Evolutionary conservation across 2,888 invertebrate species (phyloP).

Genomic region (Euphydryas editha): DNA sequence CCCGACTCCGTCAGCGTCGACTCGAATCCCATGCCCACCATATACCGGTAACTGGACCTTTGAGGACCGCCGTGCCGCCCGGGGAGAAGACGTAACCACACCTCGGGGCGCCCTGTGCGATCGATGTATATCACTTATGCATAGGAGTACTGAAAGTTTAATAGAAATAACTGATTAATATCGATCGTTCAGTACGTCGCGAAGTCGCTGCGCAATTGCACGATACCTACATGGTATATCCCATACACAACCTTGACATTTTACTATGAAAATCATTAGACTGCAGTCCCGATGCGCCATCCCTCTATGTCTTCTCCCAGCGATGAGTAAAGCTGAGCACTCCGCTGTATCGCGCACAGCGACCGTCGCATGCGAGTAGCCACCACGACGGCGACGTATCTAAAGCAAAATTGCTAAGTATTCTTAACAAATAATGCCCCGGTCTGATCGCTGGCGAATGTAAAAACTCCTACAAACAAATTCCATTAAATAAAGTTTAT

Average conservation of each 20-base stretch:
- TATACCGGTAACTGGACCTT: conserved; percentile 90
- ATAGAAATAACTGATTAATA: conserved; percentile 29
- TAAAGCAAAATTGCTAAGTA: conserved; percentile 48
- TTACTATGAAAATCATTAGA: conserved; percentile 37
- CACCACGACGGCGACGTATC: conserved; percentile 58
- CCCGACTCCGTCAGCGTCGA: conserved; percentile 93
- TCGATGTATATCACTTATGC: conserved; percentile 30
- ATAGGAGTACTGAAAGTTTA: not conserved
- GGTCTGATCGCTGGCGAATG: conserved; percentile 35
- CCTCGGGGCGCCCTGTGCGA: conserved; percentile 31
- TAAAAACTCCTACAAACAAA: not conserved
- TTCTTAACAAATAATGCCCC: conserved; percentile 22
- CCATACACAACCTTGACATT: conserved; percentile 26
- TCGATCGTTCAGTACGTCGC: conserved; percentile 39
- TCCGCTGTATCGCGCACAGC: conserved; percentile 76
- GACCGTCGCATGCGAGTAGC: conserved; percentile 79
- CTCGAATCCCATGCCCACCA: conserved; percentile 93
- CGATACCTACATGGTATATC: conserved; percentile 30
- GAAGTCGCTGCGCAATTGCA: conserved; percentile 39
- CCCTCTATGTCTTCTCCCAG: conserved; percentile 62
- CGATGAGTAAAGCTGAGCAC: conserved; percentile 69
- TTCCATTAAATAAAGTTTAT: not conserved
- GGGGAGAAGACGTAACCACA: conserved; percentile 62
- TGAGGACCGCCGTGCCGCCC: conserved; percentile 51
- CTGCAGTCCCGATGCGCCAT: conserved; percentile 41